Percentiles rank a stretch among this genome's conserved stretches.
Conservation (phyloP, 2,797 vertebrate species). For the Capromys pilorides region DNA sequence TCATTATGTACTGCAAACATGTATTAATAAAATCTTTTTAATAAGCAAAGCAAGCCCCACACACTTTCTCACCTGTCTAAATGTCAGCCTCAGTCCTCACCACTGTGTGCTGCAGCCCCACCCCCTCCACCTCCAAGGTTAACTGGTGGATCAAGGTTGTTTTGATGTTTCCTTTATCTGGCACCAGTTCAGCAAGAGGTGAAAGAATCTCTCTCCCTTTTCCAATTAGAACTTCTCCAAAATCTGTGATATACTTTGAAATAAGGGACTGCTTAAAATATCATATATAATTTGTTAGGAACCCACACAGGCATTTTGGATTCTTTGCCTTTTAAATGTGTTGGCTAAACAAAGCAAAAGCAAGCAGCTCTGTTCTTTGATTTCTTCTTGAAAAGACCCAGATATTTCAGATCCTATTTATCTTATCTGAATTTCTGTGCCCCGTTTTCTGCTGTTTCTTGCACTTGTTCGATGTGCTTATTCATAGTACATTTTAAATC, state of each 20-base stretch:
- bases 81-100: fast-evolving
- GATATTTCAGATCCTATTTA: conserved; percentile 16
- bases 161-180: neutral
- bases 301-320: neutral
- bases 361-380: neutral
- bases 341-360: neutral
- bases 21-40: neutral
- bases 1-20: neutral
- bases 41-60: neutral
- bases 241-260: neutral
- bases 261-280: neutral
- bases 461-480: neutral
- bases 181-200: neutral
- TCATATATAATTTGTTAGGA: neutral
- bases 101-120: neutral
- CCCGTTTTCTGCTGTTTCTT: neutral
- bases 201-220: neutral
- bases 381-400: conserved; percentile 8
- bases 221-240: neutral
- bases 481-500: neutral
- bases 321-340: neutral
- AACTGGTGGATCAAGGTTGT: no score
- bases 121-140: neutral
- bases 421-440: neutral
- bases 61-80: fast-evolving